Base-by-base conservation (phyloP, 2,888 invertebrate genomes). In the Chirona hameri region DNA sequence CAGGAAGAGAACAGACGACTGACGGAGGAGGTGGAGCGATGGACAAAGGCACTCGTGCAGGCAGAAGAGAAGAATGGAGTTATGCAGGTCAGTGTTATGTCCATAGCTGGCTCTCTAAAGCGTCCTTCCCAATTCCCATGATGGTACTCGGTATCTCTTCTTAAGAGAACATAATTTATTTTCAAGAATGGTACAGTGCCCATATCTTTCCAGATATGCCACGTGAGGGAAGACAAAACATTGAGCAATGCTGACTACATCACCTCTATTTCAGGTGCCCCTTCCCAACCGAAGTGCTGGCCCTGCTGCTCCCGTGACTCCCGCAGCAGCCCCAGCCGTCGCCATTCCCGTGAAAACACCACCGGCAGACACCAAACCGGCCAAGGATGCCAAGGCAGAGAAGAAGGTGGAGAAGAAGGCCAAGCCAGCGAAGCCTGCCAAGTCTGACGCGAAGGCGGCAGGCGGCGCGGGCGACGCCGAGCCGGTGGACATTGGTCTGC, bases 401-500 rank as follows among this genome's bases (percentile, higher is more conserved):
- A 39, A 24, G 9, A 76, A 76, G 21, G 39, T 7, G 18, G 39
- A 31, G 39, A 76, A 76, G 76, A 76, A 76, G 39, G 21, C 21
- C 21, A 76, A 76, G 7, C 14, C 72, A 57, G 18, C 12, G 72
- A 14, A 14, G 27, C 15, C 72, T 10, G 31, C 72, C 1, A n/a
- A 65, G n/a, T 9, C 69, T 5, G 69, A 29, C 14, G 69, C 39
- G 3, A 76, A 76, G 76, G 15, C 21, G 39, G 76, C 76, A 21
- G 31, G 4, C 5, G 39, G 21, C 15, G 29, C 69, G 39, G 76
- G 39, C 2, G 76, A 31, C 1, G 39, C 7, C 5, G 76, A 39
- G 7, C 1, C 21, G 39, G 76, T 76, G 18, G 76, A 76, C 39
- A 39, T 76, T 1, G 76, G 76, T 21, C 76, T 76, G 39, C 84